A percentile compares a stretch with the other conserved stretches of the same genome.
Evolutionary conservation across 2,797 vertebrate genomes (phyloP).

Genomic region (Sebastes variabilis): DNA sequence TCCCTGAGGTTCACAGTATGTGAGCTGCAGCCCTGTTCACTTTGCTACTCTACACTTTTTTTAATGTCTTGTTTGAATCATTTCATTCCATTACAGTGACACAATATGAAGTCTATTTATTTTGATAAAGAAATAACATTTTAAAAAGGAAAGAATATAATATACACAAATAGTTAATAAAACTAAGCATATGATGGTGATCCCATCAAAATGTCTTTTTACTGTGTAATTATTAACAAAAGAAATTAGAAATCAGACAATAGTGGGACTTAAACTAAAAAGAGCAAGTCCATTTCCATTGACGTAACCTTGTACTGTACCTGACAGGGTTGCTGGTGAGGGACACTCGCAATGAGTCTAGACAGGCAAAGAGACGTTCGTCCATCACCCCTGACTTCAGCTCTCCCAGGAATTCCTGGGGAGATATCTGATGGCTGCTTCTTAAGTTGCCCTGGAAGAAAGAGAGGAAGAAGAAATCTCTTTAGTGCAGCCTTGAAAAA

Average conservation of each 20-base stretch:
- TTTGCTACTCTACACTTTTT: background rate
- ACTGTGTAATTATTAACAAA: background rate
- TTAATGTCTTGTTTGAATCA: background rate
- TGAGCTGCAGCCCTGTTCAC: background rate
- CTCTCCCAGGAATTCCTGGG: constrained; percentile 95
- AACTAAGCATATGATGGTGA: background rate
- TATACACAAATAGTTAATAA: background rate
- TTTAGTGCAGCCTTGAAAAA: background rate
- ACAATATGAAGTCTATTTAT: background rate
- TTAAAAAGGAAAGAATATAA: background rate
- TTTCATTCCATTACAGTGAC: background rate
- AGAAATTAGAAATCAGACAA: background rate
- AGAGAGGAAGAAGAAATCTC: background rate
- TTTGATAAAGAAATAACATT: background rate
- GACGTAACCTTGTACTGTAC: constrained; percentile 75
- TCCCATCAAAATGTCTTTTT: background rate
- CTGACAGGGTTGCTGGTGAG: constrained; percentile 99
- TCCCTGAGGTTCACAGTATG: background rate
- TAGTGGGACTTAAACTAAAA: background rate
- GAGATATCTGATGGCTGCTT: constrained; percentile 90
- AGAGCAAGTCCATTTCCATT: background rate
- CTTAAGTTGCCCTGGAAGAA: constrained; percentile 88
- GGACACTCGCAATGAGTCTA: constrained; percentile 95
- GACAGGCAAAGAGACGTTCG: constrained; percentile 91
- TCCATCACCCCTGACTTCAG: constrained; percentile 90